Conservation (phyloP, 1,140 invertebrate species). For the Arctopsyche grandis region DNA sequence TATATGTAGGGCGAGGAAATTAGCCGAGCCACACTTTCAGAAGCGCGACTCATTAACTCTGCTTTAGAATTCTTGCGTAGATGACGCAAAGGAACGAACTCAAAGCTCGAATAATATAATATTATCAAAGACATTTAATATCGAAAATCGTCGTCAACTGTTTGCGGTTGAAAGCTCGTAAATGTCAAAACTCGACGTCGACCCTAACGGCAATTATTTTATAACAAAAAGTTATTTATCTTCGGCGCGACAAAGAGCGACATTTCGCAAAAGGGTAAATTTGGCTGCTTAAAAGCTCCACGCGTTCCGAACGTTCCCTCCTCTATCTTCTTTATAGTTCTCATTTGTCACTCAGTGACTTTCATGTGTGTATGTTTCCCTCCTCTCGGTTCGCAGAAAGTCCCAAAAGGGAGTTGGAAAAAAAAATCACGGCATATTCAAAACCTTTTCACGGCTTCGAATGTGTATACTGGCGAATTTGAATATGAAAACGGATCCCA, state of each 20-base stretch:
- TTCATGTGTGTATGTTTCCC: neutral
- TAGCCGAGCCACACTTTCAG: no score
- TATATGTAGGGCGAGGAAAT: no score
- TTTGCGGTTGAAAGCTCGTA: neutral
- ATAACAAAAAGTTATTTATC: conserved; percentile 1
- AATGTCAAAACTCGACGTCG: conserved; percentile 9
- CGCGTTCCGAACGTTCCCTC: neutral
- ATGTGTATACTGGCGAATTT: no score
- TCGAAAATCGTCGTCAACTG: no score
- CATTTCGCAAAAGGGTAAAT: conserved; percentile 24
- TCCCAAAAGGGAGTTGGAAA: no score
- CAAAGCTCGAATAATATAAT: no score
- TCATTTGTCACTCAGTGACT: conserved; percentile 11
- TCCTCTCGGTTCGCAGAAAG: neutral
- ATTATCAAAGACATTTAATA: no score
- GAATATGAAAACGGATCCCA: no score
- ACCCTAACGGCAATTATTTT: neutral
- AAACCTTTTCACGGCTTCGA: no score
- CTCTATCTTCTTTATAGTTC: conserved; percentile 29
- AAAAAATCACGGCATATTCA: neutral
- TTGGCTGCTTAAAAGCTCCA: neutral
- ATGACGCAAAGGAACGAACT: no score
- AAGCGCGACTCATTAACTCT: no score
- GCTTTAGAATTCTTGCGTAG: no score
- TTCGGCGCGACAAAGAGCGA: conserved; percentile 1